Base-by-base conservation (phyloP, 2,113 vertebrate species). In the Rhagologus leucostigma region DNA sequence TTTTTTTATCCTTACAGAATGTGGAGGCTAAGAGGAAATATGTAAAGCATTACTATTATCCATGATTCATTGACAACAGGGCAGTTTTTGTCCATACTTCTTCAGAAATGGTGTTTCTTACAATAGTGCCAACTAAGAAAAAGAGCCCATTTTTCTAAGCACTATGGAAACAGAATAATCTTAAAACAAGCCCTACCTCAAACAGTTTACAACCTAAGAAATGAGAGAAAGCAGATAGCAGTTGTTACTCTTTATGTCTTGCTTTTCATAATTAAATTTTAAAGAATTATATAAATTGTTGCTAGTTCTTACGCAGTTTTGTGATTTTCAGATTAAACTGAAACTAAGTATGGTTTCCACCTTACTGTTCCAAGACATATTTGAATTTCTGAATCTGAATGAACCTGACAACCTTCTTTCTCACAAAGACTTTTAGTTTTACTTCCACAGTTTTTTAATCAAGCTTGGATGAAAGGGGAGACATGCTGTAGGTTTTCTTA, bases 161-260 rank as follows among this genome's bases (percentile, higher is more conserved):
- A 37, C 87, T 94, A 83, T 95, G 95, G 93, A 96, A 97, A 95
- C 91, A 88, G 81, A 85, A 83, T 59, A 88, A 93, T 95, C 73
- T 93, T 81, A 56, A 96, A 91, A 94, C 75, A 73, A 94, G 71
- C 87, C 87, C 84, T 96, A 93, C 82, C 87, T 96, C 67, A 85
- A 91, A 83, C 63, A 94, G 84, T 95, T 89, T 93, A 93, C 71
- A 93, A 73, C 29, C 70, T 87, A 64, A 91, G 59, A 80, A 95
- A 95, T 93, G 87, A 94, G 81, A 94, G 67, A 91, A 93, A 91
- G 74, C 89, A 95, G 84, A 89, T 76, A 94, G 81, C 46, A 47
- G 62, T 73, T 95, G 89, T 95, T 95, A 81, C 69, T 89, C 91
- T 95, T 95, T 87, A 81, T 60, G 92, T 84, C 90, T 90, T 90